phyloP scores from a whole-genome alignment of 2,113 vertebrate species.

The Glaucomys volans region DNA sequence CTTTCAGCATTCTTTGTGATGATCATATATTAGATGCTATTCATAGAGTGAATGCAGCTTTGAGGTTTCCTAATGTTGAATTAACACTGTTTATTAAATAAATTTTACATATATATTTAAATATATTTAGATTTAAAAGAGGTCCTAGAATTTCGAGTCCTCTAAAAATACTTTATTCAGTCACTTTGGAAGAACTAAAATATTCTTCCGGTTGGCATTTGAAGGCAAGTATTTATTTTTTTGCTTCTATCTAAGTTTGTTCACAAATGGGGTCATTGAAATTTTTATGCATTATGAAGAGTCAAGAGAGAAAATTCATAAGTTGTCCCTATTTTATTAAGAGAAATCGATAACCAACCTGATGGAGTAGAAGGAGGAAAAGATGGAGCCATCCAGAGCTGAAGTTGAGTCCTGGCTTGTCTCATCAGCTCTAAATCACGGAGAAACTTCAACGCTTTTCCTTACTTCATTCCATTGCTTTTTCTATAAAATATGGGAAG shows the following conservation, averaged over 20 bases:
- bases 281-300: constrained; percentile 18
- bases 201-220: background rate
- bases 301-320: background rate
- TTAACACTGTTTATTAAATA: background rate
- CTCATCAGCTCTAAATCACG: background rate
- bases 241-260: background rate
- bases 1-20: background rate
- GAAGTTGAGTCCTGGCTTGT: background rate
- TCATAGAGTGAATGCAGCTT: background rate
- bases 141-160: background rate
- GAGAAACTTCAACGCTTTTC: background rate
- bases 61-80: background rate
- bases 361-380: background rate
- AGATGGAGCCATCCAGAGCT: background rate
- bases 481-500: background rate
- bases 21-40: background rate
- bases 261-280: background rate
- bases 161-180: background rate
- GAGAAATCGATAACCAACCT: background rate
- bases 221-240: background rate
- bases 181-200: constrained; percentile 6
- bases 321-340: background rate
- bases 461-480: background rate
- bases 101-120: too few species aligned
- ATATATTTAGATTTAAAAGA: too few species aligned